Conservation (phyloP, 2,797 vertebrate genomes). For the Brachymystax lenok region DNA sequence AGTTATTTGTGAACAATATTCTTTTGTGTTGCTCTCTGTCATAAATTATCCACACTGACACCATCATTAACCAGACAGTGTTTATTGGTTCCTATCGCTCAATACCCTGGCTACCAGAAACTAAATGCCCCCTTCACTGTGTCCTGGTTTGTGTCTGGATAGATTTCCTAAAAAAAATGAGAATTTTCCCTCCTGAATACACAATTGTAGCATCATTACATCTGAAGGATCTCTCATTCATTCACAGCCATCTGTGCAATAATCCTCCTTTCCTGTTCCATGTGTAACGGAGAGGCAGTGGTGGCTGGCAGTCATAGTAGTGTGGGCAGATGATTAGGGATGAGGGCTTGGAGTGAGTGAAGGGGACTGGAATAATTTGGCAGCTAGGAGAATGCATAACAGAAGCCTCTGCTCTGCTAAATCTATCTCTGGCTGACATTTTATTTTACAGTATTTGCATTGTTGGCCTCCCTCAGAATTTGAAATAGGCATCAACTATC, state of each 20-base stretch:
- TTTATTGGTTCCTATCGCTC: slow-evolving; percentile 13
- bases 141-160: not conserved
- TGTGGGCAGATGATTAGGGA: slow-evolving; percentile 11
- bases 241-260: slow-evolving; percentile 13
- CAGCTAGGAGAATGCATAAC: not conserved
- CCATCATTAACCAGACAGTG: not conserved
- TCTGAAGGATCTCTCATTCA: slow-evolving; percentile 17
- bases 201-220: slow-evolving; percentile 14
- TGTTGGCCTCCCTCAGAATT: not conserved
- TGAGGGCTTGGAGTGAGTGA: slow-evolving; percentile 9
- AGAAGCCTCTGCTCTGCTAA: not conserved
- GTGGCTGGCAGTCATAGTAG: not conserved
- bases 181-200: slow-evolving; percentile 12
- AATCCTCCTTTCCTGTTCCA: slow-evolving; percentile 11
- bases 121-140: not conserved
- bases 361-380: slow-evolving; percentile 12
- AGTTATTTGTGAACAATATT: slow-evolving; percentile 5
- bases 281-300: slow-evolving; percentile 7
- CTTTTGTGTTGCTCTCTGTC: not conserved
- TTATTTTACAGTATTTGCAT: not conserved
- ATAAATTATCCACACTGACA: slow-evolving; percentile 10
- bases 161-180: not conserved
- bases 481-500: not conserved
- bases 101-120: not conserved
- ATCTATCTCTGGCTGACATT: not conserved